phyloP scores from a whole-genome alignment of 2,888 invertebrate genomes.

The Colletes collaris region DNA sequence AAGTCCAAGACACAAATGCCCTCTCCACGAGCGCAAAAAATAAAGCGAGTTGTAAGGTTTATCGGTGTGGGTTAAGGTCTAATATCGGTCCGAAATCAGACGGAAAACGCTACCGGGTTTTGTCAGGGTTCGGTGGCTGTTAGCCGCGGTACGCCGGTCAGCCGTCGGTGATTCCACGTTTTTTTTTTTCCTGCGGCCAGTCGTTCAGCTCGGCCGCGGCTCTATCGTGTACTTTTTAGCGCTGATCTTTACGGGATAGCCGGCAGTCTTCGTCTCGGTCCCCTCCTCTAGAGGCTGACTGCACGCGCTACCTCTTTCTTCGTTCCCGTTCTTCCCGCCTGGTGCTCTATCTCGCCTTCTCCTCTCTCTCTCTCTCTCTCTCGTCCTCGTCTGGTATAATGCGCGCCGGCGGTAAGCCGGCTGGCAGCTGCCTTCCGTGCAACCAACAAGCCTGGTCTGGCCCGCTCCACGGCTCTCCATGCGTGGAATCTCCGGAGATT shows the following conservation, averaged over 20 bases:
- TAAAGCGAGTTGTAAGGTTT: constrained; percentile 27
- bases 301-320: constrained; percentile 61
- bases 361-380: constrained; percentile 26
- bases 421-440: constrained; percentile 82
- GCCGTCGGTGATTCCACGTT: constrained; percentile 41
- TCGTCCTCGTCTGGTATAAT: constrained; percentile 57
- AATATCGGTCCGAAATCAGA: constrained; percentile 29
- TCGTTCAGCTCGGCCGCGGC: constrained; percentile 46
- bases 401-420: constrained; percentile 78
- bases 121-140: constrained; percentile 48
- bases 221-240: constrained; percentile 69
- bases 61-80: constrained; percentile 24
- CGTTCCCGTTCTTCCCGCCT: constrained; percentile 46
- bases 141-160: constrained; percentile 19
- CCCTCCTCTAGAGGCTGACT: constrained; percentile 56
- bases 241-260: constrained; percentile 74
- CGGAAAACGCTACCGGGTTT: constrained; percentile 54
- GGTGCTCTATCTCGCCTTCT: constrained; percentile 27
- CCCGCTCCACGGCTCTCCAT: constrained; percentile 76
- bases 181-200: constrained; percentile 37
- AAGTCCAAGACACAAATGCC: too few relatives aligned
- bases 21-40: background rate
- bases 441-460: constrained; percentile 77
- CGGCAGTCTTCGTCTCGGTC: constrained; percentile 54
- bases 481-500: constrained; percentile 80